Percentiles rank a stretch among this genome's conserved stretches.
phyloP scores from a whole-genome alignment of 2,797 vertebrate genomes.

The Acrocephalus scirpaceus region DNA sequence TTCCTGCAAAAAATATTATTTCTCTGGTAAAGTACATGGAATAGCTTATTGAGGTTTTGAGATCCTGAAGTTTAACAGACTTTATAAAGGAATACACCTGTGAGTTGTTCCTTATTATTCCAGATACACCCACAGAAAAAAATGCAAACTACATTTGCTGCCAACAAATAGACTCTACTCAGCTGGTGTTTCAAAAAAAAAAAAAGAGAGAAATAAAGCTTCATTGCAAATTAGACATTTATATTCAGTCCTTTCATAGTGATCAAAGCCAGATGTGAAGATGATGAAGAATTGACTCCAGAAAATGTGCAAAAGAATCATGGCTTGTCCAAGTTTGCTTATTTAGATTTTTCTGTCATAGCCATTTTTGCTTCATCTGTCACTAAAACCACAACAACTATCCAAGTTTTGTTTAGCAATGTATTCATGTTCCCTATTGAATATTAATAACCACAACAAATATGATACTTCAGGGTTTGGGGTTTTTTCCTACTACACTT shows the following conservation, averaged over 20 bases:
- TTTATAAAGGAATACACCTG: not conserved
- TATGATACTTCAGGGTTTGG: accelerated
- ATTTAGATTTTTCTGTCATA: not conserved
- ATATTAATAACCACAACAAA: not conserved
- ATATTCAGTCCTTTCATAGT: not conserved
- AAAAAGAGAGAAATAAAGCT: not conserved
- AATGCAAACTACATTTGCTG: not conserved
- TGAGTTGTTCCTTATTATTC: not conserved
- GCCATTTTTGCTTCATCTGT: not conserved
- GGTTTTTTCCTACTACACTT: accelerated
- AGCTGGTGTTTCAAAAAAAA: not conserved
- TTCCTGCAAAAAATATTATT: not conserved
- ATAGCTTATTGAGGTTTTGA: not conserved
- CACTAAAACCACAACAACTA: not conserved
- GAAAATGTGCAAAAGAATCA: not conserved
- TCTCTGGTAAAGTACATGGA: not conserved
- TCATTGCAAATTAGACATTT: not conserved
- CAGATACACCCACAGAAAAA: not conserved
- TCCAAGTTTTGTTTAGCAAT: not conserved
- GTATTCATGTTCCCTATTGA: not conserved
- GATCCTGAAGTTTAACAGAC: not conserved
- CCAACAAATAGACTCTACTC: not conserved
- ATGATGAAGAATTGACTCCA: not conserved
- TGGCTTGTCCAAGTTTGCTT: not conserved
- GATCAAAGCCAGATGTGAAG: not conserved